phyloP scores from a whole-genome alignment of 1,140 invertebrate species.

The Diuraphis noxia region DNA sequence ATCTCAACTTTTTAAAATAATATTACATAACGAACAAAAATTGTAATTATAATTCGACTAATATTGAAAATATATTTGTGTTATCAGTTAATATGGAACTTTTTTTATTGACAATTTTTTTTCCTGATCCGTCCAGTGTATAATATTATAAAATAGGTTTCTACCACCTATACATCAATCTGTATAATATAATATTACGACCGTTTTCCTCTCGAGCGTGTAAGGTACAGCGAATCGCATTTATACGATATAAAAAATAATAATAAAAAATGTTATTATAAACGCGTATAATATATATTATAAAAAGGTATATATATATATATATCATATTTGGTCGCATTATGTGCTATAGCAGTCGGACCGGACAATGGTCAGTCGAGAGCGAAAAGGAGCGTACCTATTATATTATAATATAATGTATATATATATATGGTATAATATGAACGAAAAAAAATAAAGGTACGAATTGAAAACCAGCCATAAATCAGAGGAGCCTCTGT shows the following conservation, averaged over 20 bases:
- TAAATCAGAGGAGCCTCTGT: slow-evolving; percentile 35
- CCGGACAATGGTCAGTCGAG: neutral
- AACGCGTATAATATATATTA: neutral
- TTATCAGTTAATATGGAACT: neutral
- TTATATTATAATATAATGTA: no score
- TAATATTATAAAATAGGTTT: neutral
- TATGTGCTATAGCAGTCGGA: neutral
- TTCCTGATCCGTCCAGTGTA: neutral
- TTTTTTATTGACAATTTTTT: neutral
- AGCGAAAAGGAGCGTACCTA: neutral
- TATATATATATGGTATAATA: neutral
- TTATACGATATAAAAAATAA: neutral
- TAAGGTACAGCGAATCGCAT: neutral
- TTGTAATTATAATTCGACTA: slow-evolving; percentile 34
- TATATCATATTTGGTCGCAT: neutral
- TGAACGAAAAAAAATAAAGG: neutral
- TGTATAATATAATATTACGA: no score
- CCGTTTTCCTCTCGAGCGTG: neutral
- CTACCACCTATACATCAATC: neutral
- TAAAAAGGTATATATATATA: neutral
- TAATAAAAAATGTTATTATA: neutral
- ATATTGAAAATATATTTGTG: slow-evolving; percentile 44
- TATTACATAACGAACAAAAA: slow-evolving; percentile 15
- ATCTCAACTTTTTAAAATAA: slow-evolving; percentile 36
- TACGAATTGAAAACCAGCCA: slow-evolving; percentile 18